These are phyloP conservation scores for Ctenosaura bakeri DNA, from an alignment of 2,797 vertebrate species.

Conservation along the genomic window DNA sequence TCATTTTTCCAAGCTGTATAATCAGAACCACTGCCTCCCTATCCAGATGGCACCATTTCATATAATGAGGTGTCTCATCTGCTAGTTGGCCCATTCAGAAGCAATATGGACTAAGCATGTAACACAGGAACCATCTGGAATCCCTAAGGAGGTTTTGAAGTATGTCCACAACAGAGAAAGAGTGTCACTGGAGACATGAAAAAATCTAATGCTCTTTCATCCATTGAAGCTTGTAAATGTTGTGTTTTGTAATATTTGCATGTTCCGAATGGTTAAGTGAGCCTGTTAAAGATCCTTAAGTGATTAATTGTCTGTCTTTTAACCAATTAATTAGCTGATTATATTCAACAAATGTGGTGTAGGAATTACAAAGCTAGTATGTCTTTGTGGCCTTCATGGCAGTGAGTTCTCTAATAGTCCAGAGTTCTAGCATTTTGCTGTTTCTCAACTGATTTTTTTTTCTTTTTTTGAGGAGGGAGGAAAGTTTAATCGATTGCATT, in stretches of 20 bases:
- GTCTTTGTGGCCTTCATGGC: background rate
- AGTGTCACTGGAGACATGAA: background rate
- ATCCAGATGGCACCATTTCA: background rate
- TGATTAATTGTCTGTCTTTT: slow-evolving; percentile 3
- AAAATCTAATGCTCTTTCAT: background rate
- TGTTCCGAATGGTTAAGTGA: slow-evolving; percentile 14
- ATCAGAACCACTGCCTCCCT: no score
- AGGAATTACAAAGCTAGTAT: background rate
- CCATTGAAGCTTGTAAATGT: background rate
- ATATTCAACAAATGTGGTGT: background rate
- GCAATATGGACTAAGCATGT: background rate
- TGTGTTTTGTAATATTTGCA: slow-evolving; percentile 14
- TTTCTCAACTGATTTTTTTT: background rate
- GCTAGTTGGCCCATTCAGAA: background rate
- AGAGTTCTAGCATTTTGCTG: slow-evolving; percentile 3
- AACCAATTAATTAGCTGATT: slow-evolving; percentile 35
- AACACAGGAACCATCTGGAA: background rate
- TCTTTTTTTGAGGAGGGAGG: background rate
- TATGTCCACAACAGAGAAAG: background rate
- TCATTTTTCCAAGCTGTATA: background rate
- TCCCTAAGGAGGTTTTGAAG: background rate
- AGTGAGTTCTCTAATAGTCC: slow-evolving; percentile 13
- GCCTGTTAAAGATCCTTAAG: background rate
- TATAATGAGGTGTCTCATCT: background rate
- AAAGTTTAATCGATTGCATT: slow-evolving; percentile 38